Base-by-base conservation (phyloP, 2,888 invertebrate species). In the Chaitophorus viminalis region DNA sequence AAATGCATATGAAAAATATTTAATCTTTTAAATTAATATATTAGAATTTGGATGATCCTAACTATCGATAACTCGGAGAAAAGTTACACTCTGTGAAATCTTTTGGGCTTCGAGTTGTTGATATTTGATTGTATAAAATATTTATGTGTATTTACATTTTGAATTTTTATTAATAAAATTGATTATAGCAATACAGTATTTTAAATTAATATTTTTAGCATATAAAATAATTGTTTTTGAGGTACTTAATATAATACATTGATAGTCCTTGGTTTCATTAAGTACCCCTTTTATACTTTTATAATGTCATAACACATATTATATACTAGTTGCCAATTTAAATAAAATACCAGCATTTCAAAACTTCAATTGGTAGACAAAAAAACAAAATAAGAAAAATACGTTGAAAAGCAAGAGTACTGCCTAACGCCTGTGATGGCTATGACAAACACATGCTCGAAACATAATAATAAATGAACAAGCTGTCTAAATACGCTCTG, bases 401-500 rank as follows among this genome's bases (percentile, higher is more conserved):
- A 78, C 68, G 18, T 33, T 84, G 76, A 46, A 84, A 84, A 84
- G 21, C 54, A 46, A 84, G 84, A 84, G 68, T 86, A 65, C 65
- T 82, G 46, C 70, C 54, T 75, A 29, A 36, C 78, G 70, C 70
- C 54, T 36, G 39, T 54, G 86, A 86, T 29, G 70, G 54, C 86
- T 39, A 54, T 60, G 33, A 39, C 68, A 25, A 86, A 86, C 86
- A 86, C 86, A 86, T 78, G 86, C 78, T 78, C 11, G 72, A 86
- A 86, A 78, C 78, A 86, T 68, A 76, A 78, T 85, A 85, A 85
- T 86, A 86, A 84, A 78, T 78, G 78, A 78, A 72, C 86, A 86
- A 86, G 86, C 86, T 86, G 86, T 86, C 86, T 86, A 86, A 86
- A 86, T 86, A 86, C 54, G 36, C 54, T 18, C n/a, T 29, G 54